Conservation (phyloP, 1,140 invertebrate species). For the Prorops nasuta region DNA sequence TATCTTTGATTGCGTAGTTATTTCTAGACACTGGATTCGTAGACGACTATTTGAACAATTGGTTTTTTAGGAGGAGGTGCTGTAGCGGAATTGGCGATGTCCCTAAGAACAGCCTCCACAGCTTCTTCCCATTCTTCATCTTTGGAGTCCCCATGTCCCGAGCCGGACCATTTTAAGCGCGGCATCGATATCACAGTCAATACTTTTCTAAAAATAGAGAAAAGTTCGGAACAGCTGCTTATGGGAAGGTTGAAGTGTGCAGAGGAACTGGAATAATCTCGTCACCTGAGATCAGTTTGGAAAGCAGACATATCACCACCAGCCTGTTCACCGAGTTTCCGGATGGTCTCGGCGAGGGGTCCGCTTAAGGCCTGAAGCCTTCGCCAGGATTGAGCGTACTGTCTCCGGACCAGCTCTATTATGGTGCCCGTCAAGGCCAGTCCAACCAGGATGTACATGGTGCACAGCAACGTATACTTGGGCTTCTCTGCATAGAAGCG, state of each 20-base stretch:
- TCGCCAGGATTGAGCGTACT: slow-evolving; percentile 83
- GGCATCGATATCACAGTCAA: slow-evolving; percentile 43
- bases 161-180: slow-evolving; percentile 39
- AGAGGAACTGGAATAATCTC: too few relatives aligned
- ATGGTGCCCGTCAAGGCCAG: slow-evolving; percentile 92
- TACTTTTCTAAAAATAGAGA: slow-evolving; percentile 32
- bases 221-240: too few relatives aligned
- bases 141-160: slow-evolving; percentile 38
- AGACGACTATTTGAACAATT: slow-evolving; percentile 81
- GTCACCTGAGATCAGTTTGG: slow-evolving; percentile 64
- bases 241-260: too few relatives aligned
- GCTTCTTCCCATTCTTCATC: slow-evolving; percentile 67
- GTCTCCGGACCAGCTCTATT: slow-evolving; percentile 82
- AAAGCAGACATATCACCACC: slow-evolving; percentile 69
- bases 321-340: slow-evolving; percentile 72
- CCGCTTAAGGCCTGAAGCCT: slow-evolving; percentile 75
- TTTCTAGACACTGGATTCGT: slow-evolving; percentile 60
- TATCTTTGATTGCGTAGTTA: too few relatives aligned
- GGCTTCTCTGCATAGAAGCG: slow-evolving; percentile 65
- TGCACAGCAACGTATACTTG: slow-evolving; percentile 86
- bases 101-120: slow-evolving; percentile 69
- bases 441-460: slow-evolving; percentile 89
- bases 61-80: slow-evolving; percentile 57
- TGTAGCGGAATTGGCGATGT: slow-evolving; percentile 61
- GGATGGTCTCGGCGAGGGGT: slow-evolving; percentile 74